Percentiles rank a stretch among this genome's conserved stretches.
Evolutionary conservation across 2,888 invertebrate genomes (phyloP).

Genomic region (Bibio marci): DNA sequence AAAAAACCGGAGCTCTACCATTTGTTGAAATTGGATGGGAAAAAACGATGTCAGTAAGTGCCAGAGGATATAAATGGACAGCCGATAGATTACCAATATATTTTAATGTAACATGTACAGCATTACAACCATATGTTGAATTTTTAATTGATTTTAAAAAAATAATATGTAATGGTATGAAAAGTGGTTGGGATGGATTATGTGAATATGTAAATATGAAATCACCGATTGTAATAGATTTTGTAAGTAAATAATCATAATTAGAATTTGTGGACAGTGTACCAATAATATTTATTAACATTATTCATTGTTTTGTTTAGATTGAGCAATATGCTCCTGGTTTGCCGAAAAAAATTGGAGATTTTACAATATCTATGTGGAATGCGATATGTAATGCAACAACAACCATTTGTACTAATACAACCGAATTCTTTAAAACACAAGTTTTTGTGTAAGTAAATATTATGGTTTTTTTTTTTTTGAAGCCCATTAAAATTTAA

Average conservation of each 20-base stretch:
- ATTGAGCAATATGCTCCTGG: slow-evolving; percentile 59
- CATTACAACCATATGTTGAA: slow-evolving; percentile 41
- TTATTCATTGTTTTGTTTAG: slow-evolving; percentile 21
- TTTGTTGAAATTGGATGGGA: slow-evolving; percentile 46
- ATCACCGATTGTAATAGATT: slow-evolving; percentile 33
- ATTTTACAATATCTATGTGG: slow-evolving; percentile 30
- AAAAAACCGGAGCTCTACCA: slow-evolving; percentile 44
- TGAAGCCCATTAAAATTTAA: slow-evolving; percentile 1
- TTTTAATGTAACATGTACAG: slow-evolving; percentile 28
- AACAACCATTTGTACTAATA: slow-evolving; percentile 33
- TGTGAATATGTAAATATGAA: slow-evolving; percentile 35
- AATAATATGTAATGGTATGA: slow-evolving; percentile 33
- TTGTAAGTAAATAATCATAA: slow-evolving; percentile 28
- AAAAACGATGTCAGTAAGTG: slow-evolving; percentile 38
- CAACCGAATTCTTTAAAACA: slow-evolving; percentile 45
- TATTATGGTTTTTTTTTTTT: background rate
- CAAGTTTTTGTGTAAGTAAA: slow-evolving; percentile 64
- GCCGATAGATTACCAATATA: slow-evolving; percentile 53
- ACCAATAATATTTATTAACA: background rate
- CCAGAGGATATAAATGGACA: slow-evolving; percentile 45
- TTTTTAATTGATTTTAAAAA: slow-evolving; percentile 39
- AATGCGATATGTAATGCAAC: slow-evolving; percentile 32
- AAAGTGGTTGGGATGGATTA: slow-evolving; percentile 32
- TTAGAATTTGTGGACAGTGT: background rate
- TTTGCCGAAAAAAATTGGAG: slow-evolving; percentile 42